Evolutionary conservation across 2,888 invertebrate genomes (phyloP).

Genomic region (Phortica okadai): DNA sequence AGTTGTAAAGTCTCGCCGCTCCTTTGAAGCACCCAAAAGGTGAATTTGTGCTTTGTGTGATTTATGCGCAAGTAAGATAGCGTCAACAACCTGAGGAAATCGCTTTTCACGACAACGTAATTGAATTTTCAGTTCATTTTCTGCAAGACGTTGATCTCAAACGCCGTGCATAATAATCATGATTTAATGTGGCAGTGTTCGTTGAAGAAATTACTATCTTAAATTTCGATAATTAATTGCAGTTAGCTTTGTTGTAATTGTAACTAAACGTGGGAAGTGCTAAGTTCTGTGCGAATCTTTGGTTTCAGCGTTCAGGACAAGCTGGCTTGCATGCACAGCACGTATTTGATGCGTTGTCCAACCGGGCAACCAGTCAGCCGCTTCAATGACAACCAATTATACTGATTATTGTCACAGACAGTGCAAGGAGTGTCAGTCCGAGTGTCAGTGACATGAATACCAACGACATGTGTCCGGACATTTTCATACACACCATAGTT

Average conservation of each 20-base stretch:
- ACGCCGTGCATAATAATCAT: constrained; percentile 57
- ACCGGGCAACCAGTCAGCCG: background rate
- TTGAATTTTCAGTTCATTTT: constrained; percentile 69
- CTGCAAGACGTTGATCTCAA: constrained; percentile 45
- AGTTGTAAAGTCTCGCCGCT: background rate
- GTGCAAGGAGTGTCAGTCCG: background rate
- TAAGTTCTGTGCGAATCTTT: too few relatives aligned
- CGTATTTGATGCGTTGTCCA: constrained; percentile 44
- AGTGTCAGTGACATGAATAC: constrained; percentile 66
- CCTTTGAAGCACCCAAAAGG: background rate
- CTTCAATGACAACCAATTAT: constrained; percentile 62
- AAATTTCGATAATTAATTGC: constrained; percentile 63
- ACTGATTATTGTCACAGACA: constrained; percentile 63
- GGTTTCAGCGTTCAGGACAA: background rate
- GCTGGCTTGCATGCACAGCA: constrained; percentile 53
- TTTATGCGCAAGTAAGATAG: constrained; percentile 49
- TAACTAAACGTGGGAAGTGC: too few relatives aligned
- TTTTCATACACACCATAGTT: constrained; percentile 1
- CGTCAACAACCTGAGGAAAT: background rate
- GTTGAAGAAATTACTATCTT: background rate
- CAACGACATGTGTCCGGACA: constrained; percentile 39
- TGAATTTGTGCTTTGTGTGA: constrained; percentile 48
- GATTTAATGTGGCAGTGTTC: constrained; percentile 58
- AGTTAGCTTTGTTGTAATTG: background rate
- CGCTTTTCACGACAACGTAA: constrained; percentile 45